Base-by-base conservation (phyloP, 2,113 vertebrate species). In the Percina caprodes region DNA sequence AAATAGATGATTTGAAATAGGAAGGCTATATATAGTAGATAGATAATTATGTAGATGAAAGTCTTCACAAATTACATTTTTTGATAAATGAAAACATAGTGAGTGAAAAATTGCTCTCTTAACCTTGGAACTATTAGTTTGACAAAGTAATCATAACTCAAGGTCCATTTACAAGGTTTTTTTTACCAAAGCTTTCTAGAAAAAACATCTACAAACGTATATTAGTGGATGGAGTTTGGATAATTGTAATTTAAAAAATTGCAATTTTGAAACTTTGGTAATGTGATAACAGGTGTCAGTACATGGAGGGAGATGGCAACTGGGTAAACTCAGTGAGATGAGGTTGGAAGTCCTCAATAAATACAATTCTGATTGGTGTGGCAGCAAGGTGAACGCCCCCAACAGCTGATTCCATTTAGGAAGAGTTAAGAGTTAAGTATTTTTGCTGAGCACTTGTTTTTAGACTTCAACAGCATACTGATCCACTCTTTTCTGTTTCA, bases 401-500 rank as follows among this genome's bases (percentile, higher is more conserved):
- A 30, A 30, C 30, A 30, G 30, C 30, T 30, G 30, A 30, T 30
- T 30, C 30, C 30, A 30, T 30, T 30, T 30, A 30, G 30, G 30
- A 30, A 30, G 30, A 30, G 30, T 30, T 30, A 30, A 30, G 30
- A 30, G 30, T 30, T 30, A 30, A 4, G 30, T 30, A 30, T 30
- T 30, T 4, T 0, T 4, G 2, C 30, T 30, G 4, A 30, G 30
- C 1, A 11, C n/a, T 45, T 2, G 3, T 71, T 35, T 51, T 35
- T 19, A 51, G n/a, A 70, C 39, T 75, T 5, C 72, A 54, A 79
- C 13, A n/a, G 13, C 6, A 16, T 3, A 33, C 7, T 67, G 30
- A 77, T 16, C 1, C 45, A 80, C 30, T 86, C 24, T 85, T 45
- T 30, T 55, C 4, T 88, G 16, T 42, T 8, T 73, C 46, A 6